Conservation (phyloP, 2,113 vertebrate genomes). For the Eubucco bourcierii region DNA sequence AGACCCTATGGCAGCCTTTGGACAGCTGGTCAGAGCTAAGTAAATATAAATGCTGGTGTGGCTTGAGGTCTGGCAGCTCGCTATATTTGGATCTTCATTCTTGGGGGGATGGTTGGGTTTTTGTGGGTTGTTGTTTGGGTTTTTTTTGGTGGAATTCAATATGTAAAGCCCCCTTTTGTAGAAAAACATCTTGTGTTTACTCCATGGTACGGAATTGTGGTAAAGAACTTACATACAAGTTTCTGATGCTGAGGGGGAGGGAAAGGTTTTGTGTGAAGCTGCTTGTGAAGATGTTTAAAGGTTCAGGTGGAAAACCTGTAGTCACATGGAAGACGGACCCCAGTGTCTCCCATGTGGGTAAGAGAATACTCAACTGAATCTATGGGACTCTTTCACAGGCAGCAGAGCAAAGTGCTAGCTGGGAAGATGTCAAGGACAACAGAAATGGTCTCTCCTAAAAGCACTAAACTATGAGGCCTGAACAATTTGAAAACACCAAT, state of each 20-base stretch:
- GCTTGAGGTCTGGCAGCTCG: not conserved
- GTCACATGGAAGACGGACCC: not conserved
- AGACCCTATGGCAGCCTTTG: accelerated
- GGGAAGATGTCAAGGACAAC: too few relatives aligned
- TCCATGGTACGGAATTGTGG: not conserved
- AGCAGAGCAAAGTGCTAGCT: not conserved
- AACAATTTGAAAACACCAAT: too few relatives aligned
- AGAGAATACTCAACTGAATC: not conserved
- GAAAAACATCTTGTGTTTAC: not conserved
- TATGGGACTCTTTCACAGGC: not conserved
- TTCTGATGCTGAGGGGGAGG: not conserved
- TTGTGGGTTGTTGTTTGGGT: accelerated
- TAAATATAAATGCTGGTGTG: accelerated
- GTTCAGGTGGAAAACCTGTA: not conserved
- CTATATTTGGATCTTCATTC: not conserved
- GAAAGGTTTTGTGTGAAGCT: not conserved
- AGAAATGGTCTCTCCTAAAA: too few relatives aligned
- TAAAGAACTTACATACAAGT: not conserved
- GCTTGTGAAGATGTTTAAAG: not conserved
- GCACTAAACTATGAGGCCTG: too few relatives aligned
- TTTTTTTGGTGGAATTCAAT: not conserved
- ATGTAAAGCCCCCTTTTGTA: not conserved
- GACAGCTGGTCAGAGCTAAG: not conserved
- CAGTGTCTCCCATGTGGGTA: accelerated
- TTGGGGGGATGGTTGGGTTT: too few relatives aligned